Evolutionary conservation across 2,797 vertebrate species (phyloP).

Genomic region (Potorous gilbertii): DNA sequence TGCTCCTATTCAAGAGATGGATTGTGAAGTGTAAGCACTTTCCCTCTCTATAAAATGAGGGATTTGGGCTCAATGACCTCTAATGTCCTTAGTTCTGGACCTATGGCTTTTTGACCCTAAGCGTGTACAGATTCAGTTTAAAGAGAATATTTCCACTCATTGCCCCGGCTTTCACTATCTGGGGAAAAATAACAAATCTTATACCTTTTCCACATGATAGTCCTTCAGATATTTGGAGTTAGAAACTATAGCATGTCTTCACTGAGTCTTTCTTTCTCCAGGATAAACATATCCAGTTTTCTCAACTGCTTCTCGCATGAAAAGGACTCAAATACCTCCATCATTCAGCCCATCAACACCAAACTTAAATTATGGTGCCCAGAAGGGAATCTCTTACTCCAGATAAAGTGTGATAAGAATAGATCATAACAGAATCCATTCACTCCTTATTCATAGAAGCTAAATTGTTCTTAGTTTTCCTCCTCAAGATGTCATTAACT

Average conservation of each 20-base stretch:
- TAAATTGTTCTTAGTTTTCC: background rate
- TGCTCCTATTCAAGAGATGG: background rate
- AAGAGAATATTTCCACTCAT: background rate
- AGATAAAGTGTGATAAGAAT: background rate
- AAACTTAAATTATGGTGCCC: background rate
- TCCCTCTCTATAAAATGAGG: background rate
- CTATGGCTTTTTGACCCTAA: background rate
- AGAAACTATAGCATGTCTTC: background rate
- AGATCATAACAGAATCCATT: background rate
- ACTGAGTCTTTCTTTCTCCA: background rate
- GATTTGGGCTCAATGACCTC: background rate
- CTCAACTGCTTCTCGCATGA: background rate
- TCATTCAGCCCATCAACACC: background rate
- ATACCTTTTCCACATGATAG: background rate
- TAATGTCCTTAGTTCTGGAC: background rate
- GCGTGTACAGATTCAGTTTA: background rate
- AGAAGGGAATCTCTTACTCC: background rate
- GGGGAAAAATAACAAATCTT: background rate
- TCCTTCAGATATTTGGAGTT: background rate
- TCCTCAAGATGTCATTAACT: background rate
- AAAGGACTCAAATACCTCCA: background rate
- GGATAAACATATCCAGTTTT: no score
- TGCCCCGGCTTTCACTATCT: background rate
- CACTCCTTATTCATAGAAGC: background rate
- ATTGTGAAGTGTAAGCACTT: background rate